Percentiles rank a stretch among this genome's conserved stretches.
These are phyloP conservation scores for Onchidella celtica DNA, from an alignment of 2,888 invertebrate genomes.

Conservation along the genomic window DNA sequence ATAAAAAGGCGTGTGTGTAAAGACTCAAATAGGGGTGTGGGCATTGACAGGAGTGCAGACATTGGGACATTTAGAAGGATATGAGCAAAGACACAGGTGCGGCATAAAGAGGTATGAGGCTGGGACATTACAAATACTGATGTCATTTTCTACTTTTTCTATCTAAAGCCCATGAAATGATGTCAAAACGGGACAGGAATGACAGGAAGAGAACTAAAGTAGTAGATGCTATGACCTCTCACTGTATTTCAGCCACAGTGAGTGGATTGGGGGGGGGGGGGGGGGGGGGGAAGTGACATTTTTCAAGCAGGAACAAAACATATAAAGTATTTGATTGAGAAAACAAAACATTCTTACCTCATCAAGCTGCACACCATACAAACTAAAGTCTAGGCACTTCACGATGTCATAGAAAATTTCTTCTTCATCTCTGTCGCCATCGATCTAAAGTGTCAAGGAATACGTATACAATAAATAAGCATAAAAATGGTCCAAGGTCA, in stretches of 20 bases:
- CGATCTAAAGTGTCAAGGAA: conserved; percentile 59
- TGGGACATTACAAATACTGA: too few species aligned
- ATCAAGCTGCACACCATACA: conserved; percentile 61
- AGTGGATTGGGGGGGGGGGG: not conserved
- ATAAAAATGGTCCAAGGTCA: not conserved
- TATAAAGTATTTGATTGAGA: not conserved
- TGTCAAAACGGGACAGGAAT: not conserved
- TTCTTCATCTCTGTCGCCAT: conserved; percentile 70
- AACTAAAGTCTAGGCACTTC: conserved; percentile 66
- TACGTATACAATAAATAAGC: not conserved
- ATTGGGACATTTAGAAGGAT: too few species aligned
- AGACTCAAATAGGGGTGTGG: too few species aligned
- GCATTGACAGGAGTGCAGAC: too few species aligned
- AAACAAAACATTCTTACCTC: conserved; percentile 36
- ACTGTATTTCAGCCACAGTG: too few species aligned
- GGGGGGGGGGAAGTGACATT: not conserved
- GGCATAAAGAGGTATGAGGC: too few species aligned
- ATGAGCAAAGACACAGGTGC: not conserved
- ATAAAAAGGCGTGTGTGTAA: too few species aligned
- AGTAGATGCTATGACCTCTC: too few species aligned
- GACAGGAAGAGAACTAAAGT: too few species aligned
- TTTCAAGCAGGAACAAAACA: not conserved
- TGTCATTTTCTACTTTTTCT: too few species aligned
- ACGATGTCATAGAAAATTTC: conserved; percentile 70
- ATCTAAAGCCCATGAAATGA: too few species aligned